Evolutionary conservation across 2,797 vertebrate species (phyloP).

Genomic region (Gallirallus australis): DNA sequence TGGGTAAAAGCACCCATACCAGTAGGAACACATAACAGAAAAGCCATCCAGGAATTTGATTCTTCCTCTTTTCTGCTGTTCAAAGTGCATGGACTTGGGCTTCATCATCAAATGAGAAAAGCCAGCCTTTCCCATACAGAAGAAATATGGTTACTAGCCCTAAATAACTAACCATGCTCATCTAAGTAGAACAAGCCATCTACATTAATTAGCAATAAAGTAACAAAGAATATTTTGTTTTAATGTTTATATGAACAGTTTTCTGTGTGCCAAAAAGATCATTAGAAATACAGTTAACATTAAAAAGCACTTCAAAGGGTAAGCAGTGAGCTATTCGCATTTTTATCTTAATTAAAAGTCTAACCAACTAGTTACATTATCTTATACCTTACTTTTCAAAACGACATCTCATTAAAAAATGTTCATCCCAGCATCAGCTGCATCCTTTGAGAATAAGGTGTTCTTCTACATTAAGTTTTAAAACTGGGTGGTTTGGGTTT

Average conservation of each 20-base stretch:
- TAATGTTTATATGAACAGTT: background rate
- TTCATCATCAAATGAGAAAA: background rate
- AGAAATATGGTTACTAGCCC: background rate
- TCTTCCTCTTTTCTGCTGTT: background rate
- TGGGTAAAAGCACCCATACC: background rate
- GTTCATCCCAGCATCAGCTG: background rate
- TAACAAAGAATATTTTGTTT: background rate
- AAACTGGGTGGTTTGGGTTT: background rate
- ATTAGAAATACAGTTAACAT: background rate
- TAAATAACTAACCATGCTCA: background rate
- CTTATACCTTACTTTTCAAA: background rate
- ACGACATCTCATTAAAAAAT: background rate
- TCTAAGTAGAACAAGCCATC: background rate
- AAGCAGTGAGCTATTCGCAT: background rate
- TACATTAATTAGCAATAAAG: background rate
- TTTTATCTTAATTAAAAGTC: background rate
- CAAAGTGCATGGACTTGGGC: background rate
- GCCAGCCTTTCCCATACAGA: background rate
- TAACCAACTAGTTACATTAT: background rate
- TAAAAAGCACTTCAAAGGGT: background rate
- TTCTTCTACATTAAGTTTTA: background rate
- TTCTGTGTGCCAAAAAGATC: background rate
- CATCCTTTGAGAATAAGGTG: background rate
- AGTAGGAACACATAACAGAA: background rate
- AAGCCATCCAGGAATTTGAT: accelerated